Conservation (phyloP, 92 coral and sea anemone species). For the Heteractis magnifica region DNA sequence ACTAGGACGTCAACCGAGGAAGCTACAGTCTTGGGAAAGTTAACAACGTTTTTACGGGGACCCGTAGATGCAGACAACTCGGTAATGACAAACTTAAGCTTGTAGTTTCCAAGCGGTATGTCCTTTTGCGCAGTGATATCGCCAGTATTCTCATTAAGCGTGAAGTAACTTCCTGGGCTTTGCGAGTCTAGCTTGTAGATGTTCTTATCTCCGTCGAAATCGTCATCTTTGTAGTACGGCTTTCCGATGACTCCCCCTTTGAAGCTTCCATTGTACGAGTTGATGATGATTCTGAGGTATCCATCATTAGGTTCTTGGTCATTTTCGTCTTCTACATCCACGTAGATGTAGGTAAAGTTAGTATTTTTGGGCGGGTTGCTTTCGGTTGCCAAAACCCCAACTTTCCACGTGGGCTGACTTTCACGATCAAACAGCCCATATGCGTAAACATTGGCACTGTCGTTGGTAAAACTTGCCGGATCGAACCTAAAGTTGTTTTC, state of each 20-base stretch:
- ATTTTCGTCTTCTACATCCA: conserved; percentile 56
- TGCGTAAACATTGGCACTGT: conserved; percentile 47
- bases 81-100: conserved; percentile 43
- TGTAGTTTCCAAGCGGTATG: conserved; percentile 54
- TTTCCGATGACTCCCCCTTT: conserved; percentile 80
- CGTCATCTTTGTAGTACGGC: conserved; percentile 73
- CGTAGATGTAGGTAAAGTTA: conserved; percentile 67
- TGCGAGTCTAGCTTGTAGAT: conserved; percentile 56
- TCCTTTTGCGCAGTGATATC: conserved; percentile 45
- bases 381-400: conserved; percentile 66
- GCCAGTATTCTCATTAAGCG: conserved; percentile 37
- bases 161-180: conserved; percentile 29
- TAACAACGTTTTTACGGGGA: conserved; percentile 11
- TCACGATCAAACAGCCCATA: conserved; percentile 65
- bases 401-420: conserved; percentile 56
- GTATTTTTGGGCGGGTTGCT: conserved; percentile 54
- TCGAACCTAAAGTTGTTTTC: conserved; percentile 48
- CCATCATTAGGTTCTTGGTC: conserved; percentile 77
- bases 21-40: conserved; percentile 49
- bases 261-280: conserved; percentile 73
- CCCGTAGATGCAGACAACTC: conserved; percentile 24
- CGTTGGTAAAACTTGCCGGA: conserved; percentile 42
- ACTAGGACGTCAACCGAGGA: conserved; percentile 52
- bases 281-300: conserved; percentile 60
- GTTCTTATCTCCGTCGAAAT: conserved; percentile 73